Percentiles rank a stretch among this genome's conserved stretches.
phyloP scores from a whole-genome alignment of 2,888 invertebrate species.

The Eupithecia subumbrata region DNA sequence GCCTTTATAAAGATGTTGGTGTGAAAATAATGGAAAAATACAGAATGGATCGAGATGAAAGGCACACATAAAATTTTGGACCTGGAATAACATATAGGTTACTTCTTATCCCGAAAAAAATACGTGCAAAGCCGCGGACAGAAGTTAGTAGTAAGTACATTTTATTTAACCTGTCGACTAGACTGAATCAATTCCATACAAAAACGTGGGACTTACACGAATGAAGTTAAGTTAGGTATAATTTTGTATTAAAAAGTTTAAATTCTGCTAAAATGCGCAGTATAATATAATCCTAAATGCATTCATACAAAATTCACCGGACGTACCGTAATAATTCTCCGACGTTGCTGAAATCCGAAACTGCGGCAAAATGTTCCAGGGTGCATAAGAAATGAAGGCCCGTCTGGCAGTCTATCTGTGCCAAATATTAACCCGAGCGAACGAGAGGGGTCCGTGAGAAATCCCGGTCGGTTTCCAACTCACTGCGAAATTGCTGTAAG shows the following conservation, averaged over 20 bases:
- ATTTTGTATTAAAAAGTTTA: neutral
- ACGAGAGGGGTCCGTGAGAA: neutral
- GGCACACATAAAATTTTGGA: too few species aligned
- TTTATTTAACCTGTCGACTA: too few species aligned
- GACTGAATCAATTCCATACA: too few species aligned
- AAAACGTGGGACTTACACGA: too few species aligned
- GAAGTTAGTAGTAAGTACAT: too few species aligned
- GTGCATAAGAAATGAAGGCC: constrained; percentile 20
- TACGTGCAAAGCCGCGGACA: too few species aligned
- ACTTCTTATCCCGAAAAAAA: too few species aligned
- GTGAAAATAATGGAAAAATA: too few species aligned
- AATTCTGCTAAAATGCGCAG: neutral
- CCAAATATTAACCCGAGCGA: neutral
- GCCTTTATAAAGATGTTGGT: too few species aligned
- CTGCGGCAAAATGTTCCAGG: constrained; percentile 17
- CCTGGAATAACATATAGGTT: too few species aligned
- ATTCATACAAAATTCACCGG: neutral
- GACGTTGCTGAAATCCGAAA: constrained; percentile 13
- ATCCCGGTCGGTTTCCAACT: neutral
- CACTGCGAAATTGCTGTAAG: neutral
- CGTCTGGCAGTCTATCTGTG: neutral
- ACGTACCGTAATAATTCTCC: neutral
- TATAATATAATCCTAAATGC: neutral
- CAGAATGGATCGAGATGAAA: too few species aligned
- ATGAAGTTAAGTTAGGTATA: too few species aligned